These are phyloP conservation scores for Sorex fumeus DNA, from an alignment of 2,113 vertebrate genomes.

Conservation along the genomic window DNA sequence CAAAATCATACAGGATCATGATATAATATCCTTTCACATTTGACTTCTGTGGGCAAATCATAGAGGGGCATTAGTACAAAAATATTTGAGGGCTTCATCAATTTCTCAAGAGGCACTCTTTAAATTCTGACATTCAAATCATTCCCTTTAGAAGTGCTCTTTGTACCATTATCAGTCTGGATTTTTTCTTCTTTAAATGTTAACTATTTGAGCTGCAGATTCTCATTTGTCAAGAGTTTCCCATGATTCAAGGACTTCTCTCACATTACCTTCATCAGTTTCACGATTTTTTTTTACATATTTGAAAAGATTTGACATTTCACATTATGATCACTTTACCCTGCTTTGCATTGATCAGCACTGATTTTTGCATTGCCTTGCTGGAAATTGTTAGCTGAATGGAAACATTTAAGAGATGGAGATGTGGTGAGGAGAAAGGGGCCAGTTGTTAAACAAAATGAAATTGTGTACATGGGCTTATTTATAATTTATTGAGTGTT, in stretches of 20 bases:
- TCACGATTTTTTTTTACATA: constrained; percentile 52
- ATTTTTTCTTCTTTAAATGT: constrained; percentile 60
- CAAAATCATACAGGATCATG: constrained; percentile 61
- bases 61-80: constrained; percentile 71
- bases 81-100: constrained; percentile 74
- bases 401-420: neutral
- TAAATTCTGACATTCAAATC: constrained; percentile 65
- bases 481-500: neutral
- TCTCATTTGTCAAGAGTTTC: constrained; percentile 37
- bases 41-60: constrained; percentile 69
- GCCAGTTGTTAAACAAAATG: constrained; percentile 4
- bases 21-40: constrained; percentile 45
- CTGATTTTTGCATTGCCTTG: constrained; percentile 57
- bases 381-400: constrained; percentile 46
- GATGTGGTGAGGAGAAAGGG: neutral
- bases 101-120: constrained; percentile 73
- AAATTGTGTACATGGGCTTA: constrained; percentile 3
- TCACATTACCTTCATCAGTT: constrained; percentile 68
- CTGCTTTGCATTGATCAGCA: constrained; percentile 71
- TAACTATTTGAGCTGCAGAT: constrained; percentile 67
- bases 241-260: constrained; percentile 66
- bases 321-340: constrained; percentile 60
- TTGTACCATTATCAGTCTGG: neutral
- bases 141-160: constrained; percentile 59
- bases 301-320: constrained; percentile 65